phyloP scores from a whole-genome alignment of 53 echinoderm and acorn worm species.

The Holothuria leucospilota region DNA sequence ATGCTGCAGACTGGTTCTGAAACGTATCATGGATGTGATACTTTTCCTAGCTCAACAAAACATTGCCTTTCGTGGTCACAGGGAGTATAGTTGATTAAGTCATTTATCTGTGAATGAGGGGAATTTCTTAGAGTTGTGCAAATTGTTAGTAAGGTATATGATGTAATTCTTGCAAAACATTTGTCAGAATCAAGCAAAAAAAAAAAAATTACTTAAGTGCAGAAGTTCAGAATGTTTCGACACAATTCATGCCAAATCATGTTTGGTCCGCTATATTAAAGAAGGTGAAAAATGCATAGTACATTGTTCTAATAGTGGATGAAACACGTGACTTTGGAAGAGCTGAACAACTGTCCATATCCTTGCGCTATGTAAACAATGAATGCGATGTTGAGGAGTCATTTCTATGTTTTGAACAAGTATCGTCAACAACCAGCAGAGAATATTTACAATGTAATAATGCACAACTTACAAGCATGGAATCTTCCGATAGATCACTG shows the following conservation, averaged over 20 bases:
- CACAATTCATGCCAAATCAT: neutral
- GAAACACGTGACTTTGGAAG: neutral
- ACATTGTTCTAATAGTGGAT: slow-evolving; percentile 11
- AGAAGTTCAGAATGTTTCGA: slow-evolving; percentile 13
- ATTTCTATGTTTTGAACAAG: neutral
- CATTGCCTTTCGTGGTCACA: slow-evolving; percentile 13
- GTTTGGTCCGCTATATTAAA: neutral
- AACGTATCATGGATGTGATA: too few relatives aligned
- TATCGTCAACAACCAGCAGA: neutral
- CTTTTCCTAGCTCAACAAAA: too few relatives aligned
- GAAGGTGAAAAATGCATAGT: neutral
- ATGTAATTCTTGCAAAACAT: slow-evolving; percentile 9
- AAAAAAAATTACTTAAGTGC: neutral
- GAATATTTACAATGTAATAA: neutral
- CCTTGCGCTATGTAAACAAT: slow-evolving; percentile 14
- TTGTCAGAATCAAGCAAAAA: neutral
- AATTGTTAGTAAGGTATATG: slow-evolving; percentile 21
- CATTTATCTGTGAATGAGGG: slow-evolving; percentile 12
- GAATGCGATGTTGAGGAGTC: slow-evolving; percentile 3
- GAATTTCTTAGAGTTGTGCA: slow-evolving; percentile 5
- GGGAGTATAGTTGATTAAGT: slow-evolving; percentile 11
- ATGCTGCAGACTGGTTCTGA: too few relatives aligned
- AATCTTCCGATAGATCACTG: neutral
- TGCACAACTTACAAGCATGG: neutral
- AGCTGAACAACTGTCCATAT: slow-evolving; percentile 9